Conservation (phyloP, 2,888 invertebrate species). For the Hydrotaea diabolus region DNA sequence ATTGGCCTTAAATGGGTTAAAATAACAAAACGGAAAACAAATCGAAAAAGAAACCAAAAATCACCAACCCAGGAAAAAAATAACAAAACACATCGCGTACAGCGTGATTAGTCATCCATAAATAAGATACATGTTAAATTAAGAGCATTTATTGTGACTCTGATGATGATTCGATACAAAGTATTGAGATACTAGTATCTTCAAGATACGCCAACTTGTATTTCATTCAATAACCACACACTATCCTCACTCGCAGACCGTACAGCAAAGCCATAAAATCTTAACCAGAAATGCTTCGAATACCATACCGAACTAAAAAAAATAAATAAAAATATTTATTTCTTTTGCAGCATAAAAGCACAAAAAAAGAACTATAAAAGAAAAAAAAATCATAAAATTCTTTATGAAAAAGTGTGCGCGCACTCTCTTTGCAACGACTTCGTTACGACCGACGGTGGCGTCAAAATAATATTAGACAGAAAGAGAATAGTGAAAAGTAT, state of each 20-base stretch:
- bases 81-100: slow-evolving; percentile 41
- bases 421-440: not conserved
- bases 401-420: slow-evolving; percentile 7
- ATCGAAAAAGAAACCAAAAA: slow-evolving; percentile 49
- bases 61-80: slow-evolving; percentile 58
- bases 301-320: not conserved
- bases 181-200: not conserved
- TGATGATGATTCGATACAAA: slow-evolving; percentile 6
- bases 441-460: no score
- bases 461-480: not conserved
- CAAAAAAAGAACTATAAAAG: not conserved
- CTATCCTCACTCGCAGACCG: not conserved
- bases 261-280: not conserved
- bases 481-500: slow-evolving; percentile 25
- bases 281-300: not conserved
- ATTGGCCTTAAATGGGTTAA: slow-evolving; percentile 31
- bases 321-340: slow-evolving; percentile 1
- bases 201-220: slow-evolving; percentile 50
- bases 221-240: slow-evolving; percentile 41
- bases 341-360: not conserved
- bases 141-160: slow-evolving; percentile 45
- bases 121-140: slow-evolving; percentile 63
- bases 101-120: slow-evolving; percentile 65
- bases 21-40: slow-evolving; percentile 42
- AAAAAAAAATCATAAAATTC: not conserved